A percentile compares a stretch with the other conserved stretches of the same genome.
Evolutionary conservation across 1,140 invertebrate genomes (phyloP).

Genomic region (Drosophila simulans): DNA sequence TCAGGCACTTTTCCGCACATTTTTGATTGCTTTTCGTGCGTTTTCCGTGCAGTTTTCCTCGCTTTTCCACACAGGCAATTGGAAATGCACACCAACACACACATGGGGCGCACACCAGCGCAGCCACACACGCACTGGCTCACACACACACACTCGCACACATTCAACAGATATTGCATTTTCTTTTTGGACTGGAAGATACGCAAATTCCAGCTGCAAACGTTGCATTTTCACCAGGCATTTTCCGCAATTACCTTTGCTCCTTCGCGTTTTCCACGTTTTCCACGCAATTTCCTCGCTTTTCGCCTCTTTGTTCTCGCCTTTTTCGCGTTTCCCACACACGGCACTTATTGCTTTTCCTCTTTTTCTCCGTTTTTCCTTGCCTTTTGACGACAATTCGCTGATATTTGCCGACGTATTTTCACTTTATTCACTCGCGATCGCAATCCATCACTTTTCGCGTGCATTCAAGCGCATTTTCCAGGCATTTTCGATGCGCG

Average conservation of each 20-base stretch:
- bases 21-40: slow-evolving; percentile 49
- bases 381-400: slow-evolving; percentile 25
- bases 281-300: slow-evolving; percentile 31
- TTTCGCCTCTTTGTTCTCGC: slow-evolving; percentile 46
- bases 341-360: slow-evolving; percentile 46
- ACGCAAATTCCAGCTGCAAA: slow-evolving; percentile 47
- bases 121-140: slow-evolving; percentile 14
- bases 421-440: slow-evolving; percentile 17
- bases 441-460: neutral
- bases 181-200: slow-evolving; percentile 40
- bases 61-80: slow-evolving; percentile 68
- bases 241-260: slow-evolving; percentile 56
- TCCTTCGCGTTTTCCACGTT: slow-evolving; percentile 22
- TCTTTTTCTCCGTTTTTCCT: slow-evolving; percentile 20
- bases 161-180: slow-evolving; percentile 31
- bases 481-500: slow-evolving; percentile 22
- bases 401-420: neutral
- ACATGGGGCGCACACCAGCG: slow-evolving; percentile 22
- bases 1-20: slow-evolving; percentile 50
- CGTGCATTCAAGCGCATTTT: slow-evolving; percentile 7
- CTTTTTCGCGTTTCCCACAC: slow-evolving; percentile 47
- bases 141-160: slow-evolving; percentile 25
- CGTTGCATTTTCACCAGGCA: slow-evolving; percentile 53
- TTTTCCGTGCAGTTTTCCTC: slow-evolving; percentile 44
- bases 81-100: slow-evolving; percentile 54